Evolutionary conservation across 2,888 invertebrate genomes (phyloP).

Genomic region (Xanthia icteritia): DNA sequence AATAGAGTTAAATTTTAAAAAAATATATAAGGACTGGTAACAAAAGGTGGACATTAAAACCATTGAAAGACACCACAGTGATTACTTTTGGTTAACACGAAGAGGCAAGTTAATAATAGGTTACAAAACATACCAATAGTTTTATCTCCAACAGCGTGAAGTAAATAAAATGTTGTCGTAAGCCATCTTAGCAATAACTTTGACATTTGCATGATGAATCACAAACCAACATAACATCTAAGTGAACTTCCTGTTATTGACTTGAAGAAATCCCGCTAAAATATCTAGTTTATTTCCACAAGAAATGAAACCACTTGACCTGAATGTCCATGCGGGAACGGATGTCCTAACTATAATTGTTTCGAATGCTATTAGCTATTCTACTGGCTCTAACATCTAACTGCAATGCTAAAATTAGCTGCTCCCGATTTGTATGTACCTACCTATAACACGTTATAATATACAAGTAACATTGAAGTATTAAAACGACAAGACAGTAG

Average conservation of each 20-base stretch:
- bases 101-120: neutral
- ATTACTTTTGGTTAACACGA: neutral
- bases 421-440: constrained; percentile 43
- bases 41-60: neutral
- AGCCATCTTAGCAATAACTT: constrained; percentile 50
- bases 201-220: constrained; percentile 45
- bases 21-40: neutral
- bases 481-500: neutral
- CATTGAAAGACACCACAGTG: neutral
- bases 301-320: constrained; percentile 56
- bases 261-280: constrained; percentile 7
- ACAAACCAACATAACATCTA: constrained; percentile 34
- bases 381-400: constrained; percentile 67
- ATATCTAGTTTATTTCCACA: constrained; percentile 20
- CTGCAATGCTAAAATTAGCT: constrained; percentile 69
- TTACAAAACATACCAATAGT: constrained; percentile 68
- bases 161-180: constrained; percentile 55
- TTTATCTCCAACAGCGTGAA: constrained; percentile 67
- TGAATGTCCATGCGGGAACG: constrained; percentile 49
- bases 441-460: constrained; percentile 31
- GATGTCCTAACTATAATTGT: constrained; percentile 67
- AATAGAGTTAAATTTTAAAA: constrained; percentile 2
- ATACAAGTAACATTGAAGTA: constrained; percentile 6
- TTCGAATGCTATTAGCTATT: constrained; percentile 66
- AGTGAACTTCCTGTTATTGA: constrained; percentile 34